Evolutionary conservation across 2,888 invertebrate genomes (phyloP).

Genomic region (Cerceris rybyensis): DNA sequence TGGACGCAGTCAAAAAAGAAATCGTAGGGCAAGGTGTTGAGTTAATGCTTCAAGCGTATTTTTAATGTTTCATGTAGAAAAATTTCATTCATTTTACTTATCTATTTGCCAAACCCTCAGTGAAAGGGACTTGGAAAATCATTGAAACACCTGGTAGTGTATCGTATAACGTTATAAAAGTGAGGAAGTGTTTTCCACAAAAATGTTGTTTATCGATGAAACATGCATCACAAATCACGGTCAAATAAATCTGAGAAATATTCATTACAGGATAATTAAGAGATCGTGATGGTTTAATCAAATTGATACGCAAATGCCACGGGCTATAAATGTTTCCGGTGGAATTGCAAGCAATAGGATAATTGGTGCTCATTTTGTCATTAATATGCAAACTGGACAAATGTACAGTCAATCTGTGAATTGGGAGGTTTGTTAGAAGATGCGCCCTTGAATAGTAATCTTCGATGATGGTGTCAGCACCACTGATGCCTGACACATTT

Average conservation of each 20-base stretch:
- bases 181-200: not conserved
- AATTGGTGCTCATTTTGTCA: slow-evolving; percentile 28
- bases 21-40: no score
- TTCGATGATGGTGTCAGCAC: slow-evolving; percentile 24
- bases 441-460: slow-evolving; percentile 12
- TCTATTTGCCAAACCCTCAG: not conserved
- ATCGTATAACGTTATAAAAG: not conserved
- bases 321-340: slow-evolving; percentile 30
- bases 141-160: not conserved
- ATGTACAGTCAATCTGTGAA: slow-evolving; percentile 17
- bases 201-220: not conserved
- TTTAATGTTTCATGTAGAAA: not conserved
- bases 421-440: slow-evolving; percentile 30
- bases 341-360: slow-evolving; percentile 1
- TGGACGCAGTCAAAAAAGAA: no score
- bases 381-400: slow-evolving; percentile 16
- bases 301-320: slow-evolving; percentile 9
- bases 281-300: slow-evolving; percentile 11
- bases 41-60: no score
- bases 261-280: slow-evolving; percentile 14
- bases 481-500: slow-evolving; percentile 26
- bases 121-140: not conserved
- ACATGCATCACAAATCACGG: slow-evolving; percentile 8
- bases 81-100: not conserved
- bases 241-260: slow-evolving; percentile 20